Evolutionary conservation across 2,113 vertebrate genomes (phyloP).

Genomic region (Centrocercus urophasianus): DNA sequence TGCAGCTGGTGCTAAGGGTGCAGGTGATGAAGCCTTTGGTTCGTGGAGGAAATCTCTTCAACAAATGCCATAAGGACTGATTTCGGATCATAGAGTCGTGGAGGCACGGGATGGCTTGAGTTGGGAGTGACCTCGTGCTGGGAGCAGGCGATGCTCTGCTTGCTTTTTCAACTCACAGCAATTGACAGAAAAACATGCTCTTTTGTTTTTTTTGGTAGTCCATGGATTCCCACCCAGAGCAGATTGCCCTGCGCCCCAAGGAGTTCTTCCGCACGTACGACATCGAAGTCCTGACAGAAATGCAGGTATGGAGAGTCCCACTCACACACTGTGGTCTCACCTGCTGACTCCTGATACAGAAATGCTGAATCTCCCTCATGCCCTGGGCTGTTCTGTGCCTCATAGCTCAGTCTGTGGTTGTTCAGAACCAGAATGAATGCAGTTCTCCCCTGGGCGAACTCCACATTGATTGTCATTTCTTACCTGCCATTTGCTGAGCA

Average conservation of each 20-base stretch:
- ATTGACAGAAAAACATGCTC: not conserved
- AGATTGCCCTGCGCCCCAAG: conserved; percentile 88
- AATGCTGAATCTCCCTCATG: rapidly evolving
- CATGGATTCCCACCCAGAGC: conserved; percentile 92
- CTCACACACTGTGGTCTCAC: no score
- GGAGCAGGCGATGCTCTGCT: not conserved
- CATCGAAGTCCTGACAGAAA: conserved; percentile 94
- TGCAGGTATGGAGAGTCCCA: conserved; percentile 81
- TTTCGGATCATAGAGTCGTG: not conserved
- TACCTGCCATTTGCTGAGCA: not conserved
- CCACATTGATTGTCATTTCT: not conserved
- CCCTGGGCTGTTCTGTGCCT: not conserved
- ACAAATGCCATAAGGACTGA: not conserved
- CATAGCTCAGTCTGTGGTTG: not conserved
- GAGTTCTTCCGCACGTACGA: conserved; percentile 92
- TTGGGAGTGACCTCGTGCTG: not conserved
- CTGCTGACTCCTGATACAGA: not conserved
- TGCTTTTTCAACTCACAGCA: rapidly evolving
- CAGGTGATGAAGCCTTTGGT: not conserved
- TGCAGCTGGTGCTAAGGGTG: not conserved
- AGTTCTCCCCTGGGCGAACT: not conserved
- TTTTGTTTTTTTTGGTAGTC: conserved; percentile 79
- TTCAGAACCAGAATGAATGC: not conserved
- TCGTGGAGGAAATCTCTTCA: not conserved
- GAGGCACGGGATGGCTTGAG: not conserved